phyloP scores from a whole-genome alignment of 2,888 invertebrate genomes.

The Ophion slaviceki region DNA sequence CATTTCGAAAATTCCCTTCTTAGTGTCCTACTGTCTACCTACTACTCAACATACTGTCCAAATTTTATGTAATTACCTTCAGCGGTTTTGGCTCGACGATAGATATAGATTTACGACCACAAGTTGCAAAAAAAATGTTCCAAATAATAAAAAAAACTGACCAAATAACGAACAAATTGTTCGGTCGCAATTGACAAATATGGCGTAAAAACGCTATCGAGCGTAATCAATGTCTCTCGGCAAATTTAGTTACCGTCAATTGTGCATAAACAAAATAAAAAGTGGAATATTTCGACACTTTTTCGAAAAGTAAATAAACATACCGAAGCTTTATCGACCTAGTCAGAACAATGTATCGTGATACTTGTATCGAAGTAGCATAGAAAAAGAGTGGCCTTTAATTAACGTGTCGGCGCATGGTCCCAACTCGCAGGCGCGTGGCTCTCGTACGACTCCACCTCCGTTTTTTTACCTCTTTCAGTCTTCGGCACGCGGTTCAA shows the following conservation, averaged over 20 bases:
- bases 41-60: no score
- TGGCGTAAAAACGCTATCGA: no score
- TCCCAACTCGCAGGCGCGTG: conserved; percentile 32
- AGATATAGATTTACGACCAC: no score
- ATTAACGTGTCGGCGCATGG: conserved; percentile 54
- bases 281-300: neutral
- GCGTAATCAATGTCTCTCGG: neutral
- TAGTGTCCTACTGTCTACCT: no score
- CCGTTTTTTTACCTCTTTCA: neutral
- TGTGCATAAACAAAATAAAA: neutral
- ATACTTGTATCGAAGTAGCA: conserved; percentile 14
- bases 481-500: conserved; percentile 27
- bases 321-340: neutral
- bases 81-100: no score
- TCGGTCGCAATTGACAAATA: no score
- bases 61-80: no score
- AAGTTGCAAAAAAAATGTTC: no score
- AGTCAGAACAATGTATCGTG: neutral
- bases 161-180: no score
- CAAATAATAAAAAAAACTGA: no score
- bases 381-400: conserved; percentile 28
- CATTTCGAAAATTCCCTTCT: no score
- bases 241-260: neutral
- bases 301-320: neutral
- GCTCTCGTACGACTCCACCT: conserved; percentile 26